A percentile compares a stretch with the other conserved stretches of the same genome.
Conservation (phyloP, 2,888 invertebrate genomes). For the Teleogryllus oceanicus region DNA sequence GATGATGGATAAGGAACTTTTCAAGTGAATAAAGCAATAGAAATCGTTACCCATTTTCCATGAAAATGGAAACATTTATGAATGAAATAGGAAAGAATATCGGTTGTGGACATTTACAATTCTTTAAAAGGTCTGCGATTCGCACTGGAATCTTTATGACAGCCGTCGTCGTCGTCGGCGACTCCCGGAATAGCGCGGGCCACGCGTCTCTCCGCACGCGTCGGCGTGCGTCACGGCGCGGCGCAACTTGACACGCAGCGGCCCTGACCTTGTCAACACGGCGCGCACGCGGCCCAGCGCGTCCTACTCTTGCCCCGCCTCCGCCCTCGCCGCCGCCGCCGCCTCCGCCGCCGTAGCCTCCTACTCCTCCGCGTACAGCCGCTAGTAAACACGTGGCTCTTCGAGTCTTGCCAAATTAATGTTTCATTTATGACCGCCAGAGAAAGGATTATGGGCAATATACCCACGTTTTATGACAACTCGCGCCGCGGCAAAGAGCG, state of each 20-base stretch:
- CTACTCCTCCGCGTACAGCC: neutral
- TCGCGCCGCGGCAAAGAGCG: constrained; percentile 9
- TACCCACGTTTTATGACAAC: constrained; percentile 3
- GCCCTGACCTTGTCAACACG: constrained; percentile 9
- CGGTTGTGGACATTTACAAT: no score
- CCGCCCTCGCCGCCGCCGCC: neutral
- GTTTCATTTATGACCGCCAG: constrained; percentile 18
- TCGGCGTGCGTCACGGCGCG: neutral
- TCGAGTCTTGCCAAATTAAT: constrained; percentile 18
- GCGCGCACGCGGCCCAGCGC: neutral
- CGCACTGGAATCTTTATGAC: no score
- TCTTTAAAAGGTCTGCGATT: no score
- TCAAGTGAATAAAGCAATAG: no score
- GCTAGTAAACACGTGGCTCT: constrained; percentile 18
- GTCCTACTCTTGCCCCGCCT: neutral
- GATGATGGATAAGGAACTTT: no score
- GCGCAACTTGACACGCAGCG: neutral
- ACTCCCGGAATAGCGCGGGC: no score
- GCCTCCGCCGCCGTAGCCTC: neutral
- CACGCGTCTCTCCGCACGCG: neutral
- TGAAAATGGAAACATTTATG: no score
- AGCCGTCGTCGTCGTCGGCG: no score
- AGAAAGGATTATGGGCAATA: constrained; percentile 18
- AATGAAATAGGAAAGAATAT: no score
- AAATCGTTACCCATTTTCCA: no score